These are phyloP conservation scores for Corvus hawaiiensis DNA, from an alignment of 2,113 vertebrate species.

Conservation along the genomic window DNA sequence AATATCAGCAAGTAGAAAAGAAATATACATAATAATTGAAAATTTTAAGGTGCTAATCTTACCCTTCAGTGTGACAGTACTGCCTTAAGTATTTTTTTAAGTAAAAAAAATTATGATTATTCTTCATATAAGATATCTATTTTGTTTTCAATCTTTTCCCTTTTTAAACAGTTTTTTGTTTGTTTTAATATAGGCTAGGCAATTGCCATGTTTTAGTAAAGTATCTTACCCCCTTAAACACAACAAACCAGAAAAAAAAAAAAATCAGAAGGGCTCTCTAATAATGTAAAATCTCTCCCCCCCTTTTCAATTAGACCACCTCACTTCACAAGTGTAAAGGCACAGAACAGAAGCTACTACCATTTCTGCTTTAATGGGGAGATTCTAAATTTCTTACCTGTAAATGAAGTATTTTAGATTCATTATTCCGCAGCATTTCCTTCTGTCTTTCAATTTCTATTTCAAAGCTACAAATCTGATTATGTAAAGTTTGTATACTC, in stretches of 20 bases:
- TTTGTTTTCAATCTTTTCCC: not conserved
- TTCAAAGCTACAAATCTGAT: slow-evolving; percentile 82
- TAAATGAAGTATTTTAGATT: slow-evolving; percentile 80
- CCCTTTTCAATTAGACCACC: not conserved
- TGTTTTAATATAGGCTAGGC: not conserved
- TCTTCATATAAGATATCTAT: not conserved
- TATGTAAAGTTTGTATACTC: slow-evolving; percentile 81
- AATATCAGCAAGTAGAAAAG: not conserved
- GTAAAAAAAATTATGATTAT: not conserved
- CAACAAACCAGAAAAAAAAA: not conserved
- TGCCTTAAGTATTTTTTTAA: not conserved
- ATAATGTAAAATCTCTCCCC: not conserved
- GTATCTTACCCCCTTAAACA: not conserved
- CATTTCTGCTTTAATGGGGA: slow-evolving; percentile 25
- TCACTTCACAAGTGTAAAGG: not conserved
- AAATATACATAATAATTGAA: not conserved
- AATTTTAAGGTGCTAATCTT: not conserved
- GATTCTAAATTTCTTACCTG: slow-evolving; percentile 68
- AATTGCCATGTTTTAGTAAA: not conserved
- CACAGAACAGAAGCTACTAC: not conserved
- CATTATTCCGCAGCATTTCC: slow-evolving; percentile 81
- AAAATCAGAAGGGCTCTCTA: not conserved
- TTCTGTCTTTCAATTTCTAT: slow-evolving; percentile 81
- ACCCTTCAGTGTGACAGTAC: not conserved
- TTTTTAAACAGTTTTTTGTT: not conserved